These are phyloP conservation scores for Pomatorhinus ruficollis DNA, from an alignment of 2,113 vertebrate species.

Conservation along the genomic window DNA sequence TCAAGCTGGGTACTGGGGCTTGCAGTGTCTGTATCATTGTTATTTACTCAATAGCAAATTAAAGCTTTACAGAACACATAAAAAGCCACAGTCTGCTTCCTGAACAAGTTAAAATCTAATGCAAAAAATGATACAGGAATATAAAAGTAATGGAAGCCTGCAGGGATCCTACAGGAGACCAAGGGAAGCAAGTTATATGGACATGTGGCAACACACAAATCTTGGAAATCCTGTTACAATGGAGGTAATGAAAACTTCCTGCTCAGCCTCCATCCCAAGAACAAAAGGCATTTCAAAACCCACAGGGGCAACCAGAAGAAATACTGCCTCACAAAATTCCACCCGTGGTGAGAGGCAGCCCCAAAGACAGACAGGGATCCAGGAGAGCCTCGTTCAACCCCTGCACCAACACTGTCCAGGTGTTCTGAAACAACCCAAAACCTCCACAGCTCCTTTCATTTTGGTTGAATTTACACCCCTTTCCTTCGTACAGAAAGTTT, in stretches of 20 bases:
- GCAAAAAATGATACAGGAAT: not conserved
- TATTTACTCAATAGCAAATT: conserved; percentile 41
- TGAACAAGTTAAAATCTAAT: not conserved
- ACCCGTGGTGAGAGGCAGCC: fast-evolving
- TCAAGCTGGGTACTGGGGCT: not conserved
- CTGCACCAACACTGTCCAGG: fast-evolving
- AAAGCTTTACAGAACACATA: conserved; percentile 31
- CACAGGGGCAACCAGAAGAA: not conserved
- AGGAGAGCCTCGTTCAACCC: not conserved
- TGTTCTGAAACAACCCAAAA: not conserved
- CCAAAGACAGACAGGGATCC: not conserved
- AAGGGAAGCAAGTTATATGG: not conserved
- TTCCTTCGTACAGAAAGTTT: not conserved
- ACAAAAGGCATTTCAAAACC: not conserved
- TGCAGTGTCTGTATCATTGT: not conserved
- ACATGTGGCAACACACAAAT: not conserved
- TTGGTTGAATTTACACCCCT: not conserved
- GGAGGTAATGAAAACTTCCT: not conserved
- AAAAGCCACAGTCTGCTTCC: not conserved
- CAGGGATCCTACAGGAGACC: not conserved
- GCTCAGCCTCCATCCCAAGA: not conserved
- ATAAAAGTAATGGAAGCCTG: not conserved
- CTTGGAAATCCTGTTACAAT: not conserved
- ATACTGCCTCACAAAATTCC: not conserved
- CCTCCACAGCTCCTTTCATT: not conserved